phyloP scores from a whole-genome alignment of 2,888 invertebrate genomes.

The Criorhina ranunculi region DNA sequence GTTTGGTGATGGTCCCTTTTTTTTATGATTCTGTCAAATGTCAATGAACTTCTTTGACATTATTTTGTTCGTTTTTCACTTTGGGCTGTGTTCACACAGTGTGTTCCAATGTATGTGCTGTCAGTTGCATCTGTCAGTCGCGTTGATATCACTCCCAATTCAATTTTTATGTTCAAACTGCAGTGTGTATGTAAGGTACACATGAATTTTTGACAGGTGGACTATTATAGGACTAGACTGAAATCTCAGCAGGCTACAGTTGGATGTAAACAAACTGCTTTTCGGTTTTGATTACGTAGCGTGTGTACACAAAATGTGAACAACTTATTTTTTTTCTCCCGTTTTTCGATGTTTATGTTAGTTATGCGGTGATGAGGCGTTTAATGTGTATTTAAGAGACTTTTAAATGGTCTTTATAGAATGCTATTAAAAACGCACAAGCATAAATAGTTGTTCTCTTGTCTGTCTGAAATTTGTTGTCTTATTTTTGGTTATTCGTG shows the following conservation, averaged over 20 bases:
- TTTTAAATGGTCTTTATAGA: slow-evolving; percentile 64
- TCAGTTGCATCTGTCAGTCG: slow-evolving; percentile 47
- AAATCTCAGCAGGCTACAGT: slow-evolving; percentile 25
- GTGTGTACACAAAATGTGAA: slow-evolving; percentile 5
- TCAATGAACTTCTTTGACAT: slow-evolving; percentile 73
- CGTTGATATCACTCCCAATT: slow-evolving; percentile 32
- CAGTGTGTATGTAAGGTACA: not conserved
- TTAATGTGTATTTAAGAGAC: slow-evolving; percentile 68
- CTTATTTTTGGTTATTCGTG: slow-evolving; percentile 27
- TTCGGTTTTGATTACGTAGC: slow-evolving; percentile 19
- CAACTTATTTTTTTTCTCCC: not conserved
- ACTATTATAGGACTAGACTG: slow-evolving; percentile 16
- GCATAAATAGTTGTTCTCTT: slow-evolving; percentile 32
- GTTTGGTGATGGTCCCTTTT: too few relatives aligned
- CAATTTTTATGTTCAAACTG: slow-evolving; percentile 31
- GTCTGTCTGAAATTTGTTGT: slow-evolving; percentile 13
- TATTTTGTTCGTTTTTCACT: not conserved
- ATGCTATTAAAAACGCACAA: slow-evolving; percentile 53
- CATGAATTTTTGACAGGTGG: slow-evolving; percentile 48
- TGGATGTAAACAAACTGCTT: slow-evolving; percentile 47
- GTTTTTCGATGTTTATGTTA: slow-evolving; percentile 43
- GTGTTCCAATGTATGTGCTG: slow-evolving; percentile 8
- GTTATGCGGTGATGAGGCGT: slow-evolving; percentile 62
- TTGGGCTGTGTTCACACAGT: not conserved
- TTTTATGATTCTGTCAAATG: slow-evolving; percentile 52